Conservation (phyloP, 2,797 vertebrate species). For the Cossypha caffra region DNA sequence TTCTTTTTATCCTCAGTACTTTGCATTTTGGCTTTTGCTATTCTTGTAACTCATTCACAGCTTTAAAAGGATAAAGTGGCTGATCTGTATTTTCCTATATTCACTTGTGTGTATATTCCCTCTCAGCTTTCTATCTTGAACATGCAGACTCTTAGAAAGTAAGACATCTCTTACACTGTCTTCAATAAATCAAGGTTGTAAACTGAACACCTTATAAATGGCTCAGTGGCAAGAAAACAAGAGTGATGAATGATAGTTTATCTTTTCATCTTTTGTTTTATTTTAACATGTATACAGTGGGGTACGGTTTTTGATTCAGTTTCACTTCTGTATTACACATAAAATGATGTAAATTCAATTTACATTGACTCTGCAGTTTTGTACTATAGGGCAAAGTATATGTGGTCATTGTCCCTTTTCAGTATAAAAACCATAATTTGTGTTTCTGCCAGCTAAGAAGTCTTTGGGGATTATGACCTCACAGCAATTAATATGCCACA, state of each 20-base stretch:
- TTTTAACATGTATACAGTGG: not conserved
- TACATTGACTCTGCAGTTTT: not conserved
- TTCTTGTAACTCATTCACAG: not conserved
- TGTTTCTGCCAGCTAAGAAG: not conserved
- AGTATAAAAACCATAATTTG: not conserved
- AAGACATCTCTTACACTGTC: not conserved
- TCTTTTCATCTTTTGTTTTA: not conserved
- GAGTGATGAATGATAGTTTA: not conserved
- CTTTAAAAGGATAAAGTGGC: not conserved
- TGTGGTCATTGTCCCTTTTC: rapidly evolving
- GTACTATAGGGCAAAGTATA: rapidly evolving
- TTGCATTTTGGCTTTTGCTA: not conserved
- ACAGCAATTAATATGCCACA: not conserved
- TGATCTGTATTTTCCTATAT: not conserved
- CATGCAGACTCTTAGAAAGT: not conserved
- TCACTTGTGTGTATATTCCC: not conserved
- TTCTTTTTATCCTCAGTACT: not conserved
- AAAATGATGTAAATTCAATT: not conserved
- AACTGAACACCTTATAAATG: not conserved
- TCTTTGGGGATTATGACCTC: not conserved
- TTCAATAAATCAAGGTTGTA: not conserved
- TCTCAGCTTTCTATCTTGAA: not conserved
- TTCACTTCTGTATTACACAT: not conserved
- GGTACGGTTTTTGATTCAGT: not conserved
- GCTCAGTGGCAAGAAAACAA: not conserved